Conservation (phyloP, 2,113 vertebrate genomes). For the Mola mola region DNA sequence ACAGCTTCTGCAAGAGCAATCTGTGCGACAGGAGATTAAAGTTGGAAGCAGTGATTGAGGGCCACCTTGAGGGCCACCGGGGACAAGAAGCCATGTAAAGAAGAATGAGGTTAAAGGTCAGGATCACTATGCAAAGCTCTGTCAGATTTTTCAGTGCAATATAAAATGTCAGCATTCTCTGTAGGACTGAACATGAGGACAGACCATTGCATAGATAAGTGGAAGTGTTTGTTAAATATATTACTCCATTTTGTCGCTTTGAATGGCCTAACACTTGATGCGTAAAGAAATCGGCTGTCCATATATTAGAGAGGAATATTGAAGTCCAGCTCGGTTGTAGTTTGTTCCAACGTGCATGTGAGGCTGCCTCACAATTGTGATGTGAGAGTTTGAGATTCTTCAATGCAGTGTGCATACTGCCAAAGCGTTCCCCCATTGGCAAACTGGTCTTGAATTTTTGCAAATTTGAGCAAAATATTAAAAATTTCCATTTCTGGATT, state of each 20-base stretch:
- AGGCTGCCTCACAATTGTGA: too few species aligned
- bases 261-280: not conserved
- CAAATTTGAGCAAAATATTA: too few species aligned
- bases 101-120: constrained; percentile 60
- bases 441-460: too few species aligned
- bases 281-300: constrained; percentile 7
- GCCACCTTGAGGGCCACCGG: constrained; percentile 35
- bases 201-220: constrained; percentile 4
- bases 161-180: constrained; percentile 45
- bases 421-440: too few species aligned
- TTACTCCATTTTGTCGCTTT: not conserved
- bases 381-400: too few species aligned
- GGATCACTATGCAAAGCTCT: constrained; percentile 20
- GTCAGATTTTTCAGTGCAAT: constrained; percentile 23
- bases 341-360: too few species aligned
- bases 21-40: constrained; percentile 34
- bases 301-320: not conserved
- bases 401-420: too few species aligned
- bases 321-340: not conserved
- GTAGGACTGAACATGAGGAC: not conserved
- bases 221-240: not conserved
- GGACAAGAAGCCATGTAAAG: constrained; percentile 5
- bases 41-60: constrained; percentile 3
- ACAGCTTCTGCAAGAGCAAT: constrained; percentile 23
- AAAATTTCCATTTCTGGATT: too few species aligned